Conservation (phyloP, 2,888 invertebrate species). For the Priocnemis perturbator region DNA sequence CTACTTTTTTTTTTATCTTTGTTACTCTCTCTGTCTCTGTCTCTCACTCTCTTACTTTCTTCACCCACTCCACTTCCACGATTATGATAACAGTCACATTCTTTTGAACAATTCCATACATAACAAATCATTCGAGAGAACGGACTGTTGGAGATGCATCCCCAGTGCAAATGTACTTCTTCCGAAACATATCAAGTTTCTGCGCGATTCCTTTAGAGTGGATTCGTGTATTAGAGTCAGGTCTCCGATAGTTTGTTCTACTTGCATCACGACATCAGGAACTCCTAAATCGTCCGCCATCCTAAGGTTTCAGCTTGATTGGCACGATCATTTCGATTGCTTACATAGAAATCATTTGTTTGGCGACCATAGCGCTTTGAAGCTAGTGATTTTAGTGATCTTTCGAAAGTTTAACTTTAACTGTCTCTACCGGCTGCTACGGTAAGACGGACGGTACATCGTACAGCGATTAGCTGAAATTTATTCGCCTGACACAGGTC, state of each 20-base stretch:
- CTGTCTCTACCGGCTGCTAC: slow-evolving; percentile 34
- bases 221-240: slow-evolving; percentile 23
- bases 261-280: slow-evolving; percentile 20
- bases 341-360: slow-evolving; percentile 65
- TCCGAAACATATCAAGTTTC: no score
- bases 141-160: slow-evolving; percentile 11
- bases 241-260: slow-evolving; percentile 2
- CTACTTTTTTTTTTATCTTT: background rate
- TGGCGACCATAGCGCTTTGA: slow-evolving; percentile 65
- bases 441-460: slow-evolving; percentile 11
- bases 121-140: slow-evolving; percentile 9
- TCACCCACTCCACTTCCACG: background rate
- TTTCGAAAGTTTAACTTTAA: slow-evolving; percentile 33
- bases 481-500: slow-evolving; percentile 79
- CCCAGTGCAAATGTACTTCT: background rate
- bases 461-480: slow-evolving; percentile 9
- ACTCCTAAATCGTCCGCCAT: slow-evolving; percentile 15
- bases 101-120: slow-evolving; percentile 19
- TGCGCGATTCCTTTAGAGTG: no score
- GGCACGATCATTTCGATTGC: slow-evolving; percentile 70
- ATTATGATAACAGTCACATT: slow-evolving; percentile 32
- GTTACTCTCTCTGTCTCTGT: no score
- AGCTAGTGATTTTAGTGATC: slow-evolving; percentile 60
- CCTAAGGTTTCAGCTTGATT: slow-evolving; percentile 66
- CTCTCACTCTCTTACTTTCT: slow-evolving; percentile 26